These are phyloP conservation scores for Pithys albifrons DNA, from an alignment of 2,113 vertebrate species.

Conservation along the genomic window DNA sequence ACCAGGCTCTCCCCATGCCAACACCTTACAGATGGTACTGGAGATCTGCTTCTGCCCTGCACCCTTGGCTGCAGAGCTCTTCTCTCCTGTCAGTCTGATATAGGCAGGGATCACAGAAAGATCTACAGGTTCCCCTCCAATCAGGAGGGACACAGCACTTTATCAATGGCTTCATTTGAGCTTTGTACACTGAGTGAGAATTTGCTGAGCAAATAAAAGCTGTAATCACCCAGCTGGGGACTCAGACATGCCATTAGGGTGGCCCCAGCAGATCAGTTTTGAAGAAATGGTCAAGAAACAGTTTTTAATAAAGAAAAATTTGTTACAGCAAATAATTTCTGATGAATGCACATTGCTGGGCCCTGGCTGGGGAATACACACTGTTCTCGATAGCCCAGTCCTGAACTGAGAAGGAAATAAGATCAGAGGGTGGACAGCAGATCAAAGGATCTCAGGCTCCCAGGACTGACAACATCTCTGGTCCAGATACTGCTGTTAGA, in stretches of 20 bases:
- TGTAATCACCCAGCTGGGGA: not conserved
- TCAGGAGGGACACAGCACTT: rapidly evolving
- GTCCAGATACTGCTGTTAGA: not conserved
- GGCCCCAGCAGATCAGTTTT: not conserved
- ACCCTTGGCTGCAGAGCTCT: not conserved
- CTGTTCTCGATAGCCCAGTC: not conserved
- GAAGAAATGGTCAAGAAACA: not conserved
- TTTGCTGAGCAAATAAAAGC: conserved; percentile 1
- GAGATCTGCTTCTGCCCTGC: not conserved
- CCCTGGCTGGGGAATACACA: not conserved
- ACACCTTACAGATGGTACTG: not conserved
- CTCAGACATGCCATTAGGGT: not conserved
- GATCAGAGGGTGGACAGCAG: not conserved
- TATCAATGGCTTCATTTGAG: not conserved
- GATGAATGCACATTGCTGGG: not conserved
- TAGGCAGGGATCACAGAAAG: not conserved
- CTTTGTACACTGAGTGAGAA: not conserved
- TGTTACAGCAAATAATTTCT: not conserved
- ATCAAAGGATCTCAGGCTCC: not conserved
- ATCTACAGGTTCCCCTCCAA: not conserved
- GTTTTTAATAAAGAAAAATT: not conserved
- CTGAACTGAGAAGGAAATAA: not conserved
- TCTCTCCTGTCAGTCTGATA: not conserved
- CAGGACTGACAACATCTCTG: not conserved
- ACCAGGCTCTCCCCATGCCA: not conserved